A percentile compares a stretch with the other conserved stretches of the same genome.
Conservation (phyloP, 2,113 vertebrate species). For the Abramis brama region DNA sequence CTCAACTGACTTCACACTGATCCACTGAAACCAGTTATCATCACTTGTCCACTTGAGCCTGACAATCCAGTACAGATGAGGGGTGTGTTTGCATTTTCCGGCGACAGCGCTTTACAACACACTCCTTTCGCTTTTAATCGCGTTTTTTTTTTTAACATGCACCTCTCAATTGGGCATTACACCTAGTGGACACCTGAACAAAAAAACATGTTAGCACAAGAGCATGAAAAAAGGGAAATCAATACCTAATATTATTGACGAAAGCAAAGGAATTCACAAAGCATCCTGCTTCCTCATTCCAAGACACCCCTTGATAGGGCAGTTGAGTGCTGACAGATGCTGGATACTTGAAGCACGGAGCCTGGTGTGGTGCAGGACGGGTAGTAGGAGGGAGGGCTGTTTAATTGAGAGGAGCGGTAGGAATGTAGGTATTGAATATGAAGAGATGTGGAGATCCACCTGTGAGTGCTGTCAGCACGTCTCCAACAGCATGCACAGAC, state of each 20-base stretch:
- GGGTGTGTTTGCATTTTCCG: not conserved
- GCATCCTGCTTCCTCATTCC: constrained; percentile 9
- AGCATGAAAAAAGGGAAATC: not conserved
- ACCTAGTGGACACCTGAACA: not conserved
- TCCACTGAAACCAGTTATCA: constrained; percentile 75
- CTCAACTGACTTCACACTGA: constrained; percentile 62
- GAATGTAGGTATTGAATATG: constrained; percentile 33
- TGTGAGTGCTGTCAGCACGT: constrained; percentile 70
- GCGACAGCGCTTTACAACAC: not conserved
- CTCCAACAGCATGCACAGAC: constrained; percentile 60
- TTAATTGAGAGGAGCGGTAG: constrained; percentile 47
- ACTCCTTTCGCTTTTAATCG: not conserved
- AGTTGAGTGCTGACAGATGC: constrained; percentile 32
- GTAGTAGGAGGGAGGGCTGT: constrained; percentile 10
- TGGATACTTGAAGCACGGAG: constrained; percentile 32
- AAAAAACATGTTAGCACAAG: not conserved
- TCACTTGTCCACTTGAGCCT: constrained; percentile 69
- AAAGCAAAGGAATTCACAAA: constrained; percentile 4
- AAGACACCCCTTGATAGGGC: constrained; percentile 9
- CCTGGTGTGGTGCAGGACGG: constrained; percentile 38
- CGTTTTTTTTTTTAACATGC: too few relatives aligned
- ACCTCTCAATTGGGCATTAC: not conserved
- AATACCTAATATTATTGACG: not conserved
- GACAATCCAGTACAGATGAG: constrained; percentile 56
- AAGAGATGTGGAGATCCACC: constrained; percentile 59